Base-by-base conservation (phyloP, 2,888 invertebrate species). In the Thera obeliscata region DNA sequence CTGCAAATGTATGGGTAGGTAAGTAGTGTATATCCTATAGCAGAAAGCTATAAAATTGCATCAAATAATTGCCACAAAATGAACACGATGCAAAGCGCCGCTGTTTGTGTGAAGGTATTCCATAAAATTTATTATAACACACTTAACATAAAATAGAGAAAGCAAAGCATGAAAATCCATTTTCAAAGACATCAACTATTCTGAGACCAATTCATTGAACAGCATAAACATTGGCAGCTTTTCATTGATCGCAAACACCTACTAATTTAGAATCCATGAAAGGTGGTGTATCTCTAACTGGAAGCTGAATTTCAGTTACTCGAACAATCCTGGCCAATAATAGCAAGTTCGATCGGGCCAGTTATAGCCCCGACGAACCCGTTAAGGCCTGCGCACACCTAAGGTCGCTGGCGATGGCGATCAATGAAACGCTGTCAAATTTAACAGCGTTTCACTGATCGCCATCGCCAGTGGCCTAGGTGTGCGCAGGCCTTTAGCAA, bases 311-410 rank as follows among this genome's bases (percentile, higher is more conserved):
- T 65, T 61, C 41, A 58, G 59, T 57, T 54, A 33, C 46, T 55
- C 46, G 46, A 64, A 61, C 57, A 84, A 84, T 85, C 84, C 86
- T 83, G 83, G 82, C 88, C 90, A 89, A 89, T 87, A 91, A 92
- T 92, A 92, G 91, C 82, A 75, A 76, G 84, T 91, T 90, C 90
- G 90, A 93, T 90, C 88, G 88, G 3, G 75, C 89, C 87, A 81
- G 88, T 86, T 91, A 87, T 92, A 93, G 82, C 85, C 81, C 79
- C 86, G 81, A 80, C 86, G 88, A 87, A 89, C 90, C 81, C 84
- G 86, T 86, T 87, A 22, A 22, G 22, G 22, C 22, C 22, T 22
- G 22, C 22, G 22, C 22, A 22, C 22, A 22, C 1, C 22, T 22
- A 22, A 22, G 22, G 22, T 22, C 22, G 22, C 22, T 22, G 22